These are phyloP conservation scores for Sander vitreus DNA, from an alignment of 2,113 vertebrate species.

Conservation along the genomic window DNA sequence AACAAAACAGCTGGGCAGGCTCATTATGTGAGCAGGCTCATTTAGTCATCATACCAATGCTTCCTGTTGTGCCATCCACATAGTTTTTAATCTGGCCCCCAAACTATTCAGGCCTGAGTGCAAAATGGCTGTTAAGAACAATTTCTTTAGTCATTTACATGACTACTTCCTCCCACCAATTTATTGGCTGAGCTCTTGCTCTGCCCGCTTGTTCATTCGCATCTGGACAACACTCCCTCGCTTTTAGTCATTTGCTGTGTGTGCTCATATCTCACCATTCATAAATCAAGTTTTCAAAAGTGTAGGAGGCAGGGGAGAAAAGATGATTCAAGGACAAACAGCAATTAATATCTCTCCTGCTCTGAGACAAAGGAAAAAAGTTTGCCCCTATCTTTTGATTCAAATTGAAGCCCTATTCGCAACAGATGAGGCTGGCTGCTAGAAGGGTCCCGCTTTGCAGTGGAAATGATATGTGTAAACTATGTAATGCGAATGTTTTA, in stretches of 20 bases:
- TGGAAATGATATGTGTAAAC: constrained; percentile 91
- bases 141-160: constrained; percentile 84
- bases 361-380: constrained; percentile 8
- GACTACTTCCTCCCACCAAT: constrained; percentile 83
- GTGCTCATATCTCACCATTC: constrained; percentile 53
- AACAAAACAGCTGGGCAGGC: constrained; percentile 64
- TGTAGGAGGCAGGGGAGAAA: constrained; percentile 3
- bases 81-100: constrained; percentile 72
- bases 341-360: constrained; percentile 50
- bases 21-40: constrained; percentile 77
- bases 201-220: constrained; percentile 54
- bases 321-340: constrained; percentile 37
- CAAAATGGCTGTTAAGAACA: constrained; percentile 80
- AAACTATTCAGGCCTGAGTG: constrained; percentile 75
- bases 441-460: constrained; percentile 79
- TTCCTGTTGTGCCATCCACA: constrained; percentile 80
- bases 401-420: constrained; percentile 69
- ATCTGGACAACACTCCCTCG: constrained; percentile 83
- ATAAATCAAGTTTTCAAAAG: constrained; percentile 65
- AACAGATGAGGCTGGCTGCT: constrained; percentile 77
- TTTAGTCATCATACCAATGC: constrained; percentile 82
- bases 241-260: constrained; percentile 49
- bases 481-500: constrained; percentile 89
- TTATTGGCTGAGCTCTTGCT: constrained; percentile 70
- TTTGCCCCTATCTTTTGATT: constrained; percentile 57